Evolutionary conservation across 2,888 invertebrate genomes (phyloP).

Genomic region (Temnothorax rugatulus): DNA sequence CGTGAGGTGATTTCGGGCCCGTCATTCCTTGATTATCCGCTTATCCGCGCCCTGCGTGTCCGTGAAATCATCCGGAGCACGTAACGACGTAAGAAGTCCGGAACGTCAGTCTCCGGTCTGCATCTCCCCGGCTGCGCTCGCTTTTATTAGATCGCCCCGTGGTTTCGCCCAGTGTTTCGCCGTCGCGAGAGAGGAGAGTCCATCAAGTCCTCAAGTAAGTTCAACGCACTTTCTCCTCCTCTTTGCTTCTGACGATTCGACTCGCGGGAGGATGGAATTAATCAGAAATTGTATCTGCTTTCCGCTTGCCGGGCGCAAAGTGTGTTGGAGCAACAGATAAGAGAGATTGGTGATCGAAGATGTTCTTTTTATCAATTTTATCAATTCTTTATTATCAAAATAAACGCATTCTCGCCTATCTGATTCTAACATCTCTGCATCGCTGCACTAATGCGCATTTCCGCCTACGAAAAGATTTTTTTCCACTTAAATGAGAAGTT

Average conservation of each 20-base stretch:
- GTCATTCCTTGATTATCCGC: neutral
- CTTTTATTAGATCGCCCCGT: slow-evolving; percentile 15
- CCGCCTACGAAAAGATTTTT: neutral
- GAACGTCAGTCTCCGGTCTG: neutral
- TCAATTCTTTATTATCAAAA: neutral
- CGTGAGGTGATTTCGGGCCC: neutral
- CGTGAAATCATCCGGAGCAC: neutral
- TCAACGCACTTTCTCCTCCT: neutral
- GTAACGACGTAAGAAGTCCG: neutral
- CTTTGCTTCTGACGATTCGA: neutral
- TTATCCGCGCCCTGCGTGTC: neutral
- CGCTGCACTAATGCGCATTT: neutral
- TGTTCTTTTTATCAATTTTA: neutral
- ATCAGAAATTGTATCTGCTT: neutral
- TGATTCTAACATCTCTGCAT: neutral
- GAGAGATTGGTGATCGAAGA: neutral
- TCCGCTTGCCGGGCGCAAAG: neutral
- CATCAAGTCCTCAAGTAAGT: slow-evolving; percentile 15
- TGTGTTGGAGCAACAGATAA: too few species aligned
- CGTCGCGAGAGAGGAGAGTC: slow-evolving; percentile 2
- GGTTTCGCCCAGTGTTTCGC: neutral
- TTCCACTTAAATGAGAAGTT: neutral
- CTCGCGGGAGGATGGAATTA: neutral
- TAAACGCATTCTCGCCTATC: neutral
- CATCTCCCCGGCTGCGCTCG: neutral